Evolutionary conservation across 2,888 invertebrate genomes (phyloP), one percentile per base, ranked within the genome.

Genomic region (Falcaria lacertinaria): DNA sequence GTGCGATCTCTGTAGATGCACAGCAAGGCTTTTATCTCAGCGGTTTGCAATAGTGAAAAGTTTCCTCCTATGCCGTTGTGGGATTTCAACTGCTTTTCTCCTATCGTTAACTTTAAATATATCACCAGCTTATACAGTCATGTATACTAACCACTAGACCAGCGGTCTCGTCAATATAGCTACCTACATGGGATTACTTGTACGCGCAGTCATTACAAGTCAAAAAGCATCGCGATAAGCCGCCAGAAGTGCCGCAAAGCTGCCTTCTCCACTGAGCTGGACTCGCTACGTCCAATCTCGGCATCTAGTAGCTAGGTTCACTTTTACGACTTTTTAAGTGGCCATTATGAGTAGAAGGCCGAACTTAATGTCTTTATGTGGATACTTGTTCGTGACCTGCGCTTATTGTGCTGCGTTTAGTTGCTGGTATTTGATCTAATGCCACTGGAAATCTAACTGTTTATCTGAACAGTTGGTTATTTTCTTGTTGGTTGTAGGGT

Each of bases 271-370:
- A 28, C 28, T 28, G 28, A 28, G 28, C 28, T 28, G 28, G 28
- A 28, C 39, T 33, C 25, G 44, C 32, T 32, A 16, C 32, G 32
- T 7, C n/a, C 39, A 64, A 69, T 71, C 69, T 60, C 47, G 42
- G 13, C 16, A 28, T 22, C 17, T 33, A 33, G 33, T 22, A 61
- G 64, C 73, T 66, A 52, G 67, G 66, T 78, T 77, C 65, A 65
- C 66, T 81, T 83, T 85, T 85, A 84, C 75, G 83, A 76, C 70
- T 79, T 82, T 85, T 80, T 82, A 84, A 87, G 83, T 85, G 80
- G 76, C 80, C 77, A 82, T 84, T 84, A 83, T 69, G 59, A 62
- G 68, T 70, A 57, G 72, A 73, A 69, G 73, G 66, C 62, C 70
- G 61, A 69, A 77, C 60, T 74, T 83, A 79, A 81, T 80, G 81